These are phyloP conservation scores for Cotesia chilonis DNA, from an alignment of 1,140 invertebrate genomes.

Conservation along the genomic window DNA sequence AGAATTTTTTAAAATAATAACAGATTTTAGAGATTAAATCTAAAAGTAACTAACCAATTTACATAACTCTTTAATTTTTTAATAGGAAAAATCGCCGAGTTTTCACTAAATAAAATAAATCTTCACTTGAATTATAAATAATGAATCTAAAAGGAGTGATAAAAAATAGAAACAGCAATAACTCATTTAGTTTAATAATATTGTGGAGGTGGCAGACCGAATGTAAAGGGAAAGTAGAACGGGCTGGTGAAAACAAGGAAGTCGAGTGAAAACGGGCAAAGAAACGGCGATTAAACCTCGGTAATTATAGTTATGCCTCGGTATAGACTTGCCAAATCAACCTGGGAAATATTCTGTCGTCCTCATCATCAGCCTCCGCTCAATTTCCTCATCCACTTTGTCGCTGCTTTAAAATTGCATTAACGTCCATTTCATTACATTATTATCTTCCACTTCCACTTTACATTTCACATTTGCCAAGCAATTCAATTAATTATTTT, in stretches of 20 bases:
- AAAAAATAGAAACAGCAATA: constrained; percentile 13
- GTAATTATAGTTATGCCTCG: constrained; percentile 43
- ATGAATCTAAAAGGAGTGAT: too few species aligned
- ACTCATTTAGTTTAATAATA: neutral
- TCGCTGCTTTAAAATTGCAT: neutral
- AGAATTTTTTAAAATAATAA: too few species aligned
- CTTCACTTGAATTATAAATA: too few species aligned
- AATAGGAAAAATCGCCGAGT: too few species aligned
- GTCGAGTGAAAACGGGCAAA: constrained; percentile 53
- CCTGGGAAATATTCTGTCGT: constrained; percentile 14
- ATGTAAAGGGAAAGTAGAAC: constrained; percentile 56
- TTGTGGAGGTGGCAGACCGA: constrained; percentile 27
- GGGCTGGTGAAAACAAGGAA: constrained; percentile 56
- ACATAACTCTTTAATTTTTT: too few species aligned
- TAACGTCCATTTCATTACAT: neutral
- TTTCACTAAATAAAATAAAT: too few species aligned
- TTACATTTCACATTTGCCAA: neutral
- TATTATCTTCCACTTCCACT: neutral
- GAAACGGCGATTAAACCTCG: constrained; percentile 41
- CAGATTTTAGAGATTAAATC: too few species aligned
- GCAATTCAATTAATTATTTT: too few species aligned
- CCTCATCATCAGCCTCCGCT: neutral
- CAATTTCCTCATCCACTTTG: neutral
- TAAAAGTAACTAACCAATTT: too few species aligned
- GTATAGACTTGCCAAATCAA: constrained; percentile 44